These are phyloP conservation scores for Conus ventricosus DNA, from an alignment of 1,140 invertebrate genomes.

Conservation along the genomic window DNA sequence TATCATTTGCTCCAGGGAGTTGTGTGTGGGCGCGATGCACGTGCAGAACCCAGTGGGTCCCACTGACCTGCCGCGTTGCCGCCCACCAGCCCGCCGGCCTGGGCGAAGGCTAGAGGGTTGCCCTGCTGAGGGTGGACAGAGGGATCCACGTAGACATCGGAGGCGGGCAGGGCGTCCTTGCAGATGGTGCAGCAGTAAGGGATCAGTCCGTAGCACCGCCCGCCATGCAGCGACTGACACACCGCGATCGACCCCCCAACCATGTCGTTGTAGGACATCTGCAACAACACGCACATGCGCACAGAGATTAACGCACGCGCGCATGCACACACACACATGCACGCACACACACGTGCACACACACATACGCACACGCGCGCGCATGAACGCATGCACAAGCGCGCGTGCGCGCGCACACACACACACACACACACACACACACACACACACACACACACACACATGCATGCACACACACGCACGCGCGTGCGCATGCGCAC, in stretches of 20 bases:
- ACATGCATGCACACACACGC: neutral
- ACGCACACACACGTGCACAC: neutral
- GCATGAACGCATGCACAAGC: neutral
- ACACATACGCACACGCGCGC: neutral
- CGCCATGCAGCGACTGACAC: neutral
- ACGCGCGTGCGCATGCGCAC: neutral
- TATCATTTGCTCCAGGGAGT: too few species aligned
- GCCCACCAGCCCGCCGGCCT: neutral
- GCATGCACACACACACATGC: neutral
- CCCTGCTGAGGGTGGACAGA: neutral
- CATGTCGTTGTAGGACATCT: neutral
- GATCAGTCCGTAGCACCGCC: neutral
- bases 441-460: neutral
- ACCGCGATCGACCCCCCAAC: constrained; percentile 1
- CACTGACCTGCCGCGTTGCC: too few species aligned
- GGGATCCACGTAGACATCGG: constrained; percentile 3
- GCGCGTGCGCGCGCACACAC: too few species aligned
- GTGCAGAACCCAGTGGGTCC: too few species aligned
- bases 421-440: neutral
- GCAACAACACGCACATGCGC: neutral
- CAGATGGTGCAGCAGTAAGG: constrained; percentile 15
- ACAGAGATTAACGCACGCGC: neutral
- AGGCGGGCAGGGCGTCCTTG: neutral
- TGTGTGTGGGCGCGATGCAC: too few species aligned
- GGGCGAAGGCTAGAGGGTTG: neutral